These are phyloP conservation scores for Oenanthe oenanthe DNA, from an alignment of 2,113 vertebrate species.

Conservation along the genomic window DNA sequence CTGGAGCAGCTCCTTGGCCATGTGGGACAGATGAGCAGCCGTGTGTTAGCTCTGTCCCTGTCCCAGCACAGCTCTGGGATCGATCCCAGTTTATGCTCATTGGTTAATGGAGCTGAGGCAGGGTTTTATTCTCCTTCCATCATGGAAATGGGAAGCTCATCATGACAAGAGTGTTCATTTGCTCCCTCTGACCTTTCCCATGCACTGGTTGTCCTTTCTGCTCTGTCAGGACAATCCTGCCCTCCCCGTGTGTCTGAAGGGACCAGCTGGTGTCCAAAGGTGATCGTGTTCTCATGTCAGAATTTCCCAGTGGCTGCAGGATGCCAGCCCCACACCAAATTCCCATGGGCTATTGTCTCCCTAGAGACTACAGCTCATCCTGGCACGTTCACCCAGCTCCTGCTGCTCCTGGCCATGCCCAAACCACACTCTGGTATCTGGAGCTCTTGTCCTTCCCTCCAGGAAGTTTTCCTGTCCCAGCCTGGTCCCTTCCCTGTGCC, in stretches of 20 bases:
- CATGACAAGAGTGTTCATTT: background rate
- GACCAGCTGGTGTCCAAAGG: background rate
- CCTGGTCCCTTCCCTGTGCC: background rate
- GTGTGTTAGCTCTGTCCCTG: accelerated
- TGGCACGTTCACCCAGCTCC: background rate
- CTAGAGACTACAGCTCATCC: background rate
- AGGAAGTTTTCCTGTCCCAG: background rate
- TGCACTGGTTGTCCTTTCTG: background rate
- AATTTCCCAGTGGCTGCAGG: background rate
- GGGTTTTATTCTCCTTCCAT: background rate
- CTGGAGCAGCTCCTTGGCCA: background rate
- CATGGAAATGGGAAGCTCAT: constrained; percentile 21
- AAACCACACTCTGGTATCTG: background rate
- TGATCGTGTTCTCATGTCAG: accelerated
- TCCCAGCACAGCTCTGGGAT: background rate
- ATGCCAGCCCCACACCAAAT: background rate
- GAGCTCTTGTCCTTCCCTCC: background rate
- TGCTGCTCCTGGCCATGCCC: background rate
- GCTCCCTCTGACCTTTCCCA: background rate
- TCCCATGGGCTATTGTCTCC: background rate
- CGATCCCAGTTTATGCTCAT: background rate
- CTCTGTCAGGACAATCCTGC: background rate
- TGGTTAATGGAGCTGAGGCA: background rate
- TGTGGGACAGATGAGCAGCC: accelerated
- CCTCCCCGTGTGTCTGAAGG: accelerated